phyloP scores from a whole-genome alignment of 2,113 vertebrate genomes.

The Erythrolamprus reginae region DNA sequence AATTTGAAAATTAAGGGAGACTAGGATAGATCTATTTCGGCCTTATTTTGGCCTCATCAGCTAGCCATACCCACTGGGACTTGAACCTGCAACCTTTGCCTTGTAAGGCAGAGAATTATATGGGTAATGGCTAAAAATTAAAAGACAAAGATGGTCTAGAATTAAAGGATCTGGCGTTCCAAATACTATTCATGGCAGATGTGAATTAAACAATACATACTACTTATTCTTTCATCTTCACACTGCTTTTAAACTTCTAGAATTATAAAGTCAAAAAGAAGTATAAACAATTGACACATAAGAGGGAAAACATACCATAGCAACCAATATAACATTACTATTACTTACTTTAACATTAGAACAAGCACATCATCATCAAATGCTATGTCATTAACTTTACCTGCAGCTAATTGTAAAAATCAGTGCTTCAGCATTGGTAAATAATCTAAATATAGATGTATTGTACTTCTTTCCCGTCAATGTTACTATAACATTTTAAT shows the following conservation, averaged over 20 bases:
- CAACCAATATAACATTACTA: too few species aligned
- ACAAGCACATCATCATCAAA: background rate
- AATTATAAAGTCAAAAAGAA: background rate
- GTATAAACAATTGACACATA: background rate
- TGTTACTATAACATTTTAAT: background rate
- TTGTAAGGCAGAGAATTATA: too few species aligned
- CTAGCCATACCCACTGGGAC: too few species aligned
- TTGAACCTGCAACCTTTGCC: too few species aligned
- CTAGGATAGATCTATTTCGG: too few species aligned
- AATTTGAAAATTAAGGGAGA: too few species aligned
- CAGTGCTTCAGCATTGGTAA: background rate
- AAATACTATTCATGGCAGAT: slow-evolving; percentile 35
- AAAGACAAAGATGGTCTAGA: background rate
- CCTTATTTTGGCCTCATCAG: too few species aligned
- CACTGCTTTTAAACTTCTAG: slow-evolving; percentile 24
- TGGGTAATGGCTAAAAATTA: slow-evolving; percentile 19
- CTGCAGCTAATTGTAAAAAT: background rate
- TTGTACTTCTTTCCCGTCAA: background rate
- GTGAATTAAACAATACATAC: slow-evolving; percentile 22
- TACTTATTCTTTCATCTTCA: background rate
- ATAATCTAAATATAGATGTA: background rate
- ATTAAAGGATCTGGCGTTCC: slow-evolving; percentile 11
- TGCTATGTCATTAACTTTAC: background rate
- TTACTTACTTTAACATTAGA: too few species aligned
- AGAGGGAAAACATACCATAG: background rate